These are phyloP conservation scores for Cinclus mexicanus DNA, from an alignment of 2,113 vertebrate species.

Conservation along the genomic window DNA sequence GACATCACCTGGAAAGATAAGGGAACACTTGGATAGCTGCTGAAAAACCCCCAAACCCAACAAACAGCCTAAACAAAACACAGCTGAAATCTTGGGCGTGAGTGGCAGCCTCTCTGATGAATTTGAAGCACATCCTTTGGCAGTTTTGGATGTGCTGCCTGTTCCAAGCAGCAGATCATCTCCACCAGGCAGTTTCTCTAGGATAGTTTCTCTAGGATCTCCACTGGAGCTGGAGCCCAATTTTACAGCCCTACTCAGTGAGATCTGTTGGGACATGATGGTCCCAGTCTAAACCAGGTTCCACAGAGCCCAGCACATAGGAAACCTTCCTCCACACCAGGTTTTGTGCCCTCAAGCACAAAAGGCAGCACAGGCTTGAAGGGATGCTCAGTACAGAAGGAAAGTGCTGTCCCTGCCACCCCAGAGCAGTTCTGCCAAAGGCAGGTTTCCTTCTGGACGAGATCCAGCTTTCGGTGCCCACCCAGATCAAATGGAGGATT, in stretches of 20 bases:
- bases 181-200: background rate
- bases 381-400: background rate
- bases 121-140: background rate
- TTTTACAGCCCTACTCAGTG: background rate
- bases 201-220: background rate
- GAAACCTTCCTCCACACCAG: background rate
- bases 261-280: no score
- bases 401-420: background rate
- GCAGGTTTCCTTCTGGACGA: background rate
- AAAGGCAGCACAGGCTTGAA: background rate
- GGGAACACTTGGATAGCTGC: background rate
- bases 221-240: background rate
- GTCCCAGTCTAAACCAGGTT: background rate
- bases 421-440: background rate
- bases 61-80: background rate
- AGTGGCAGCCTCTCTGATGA: background rate
- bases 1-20: background rate
- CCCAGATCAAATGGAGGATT: background rate
- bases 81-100: no score
- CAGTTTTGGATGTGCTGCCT: background rate
- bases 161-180: accelerated
- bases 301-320: accelerated
- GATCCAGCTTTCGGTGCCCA: background rate
- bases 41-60: background rate
- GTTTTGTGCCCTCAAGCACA: background rate